These are phyloP conservation scores for Campoletis raptor DNA, from an alignment of 2,888 invertebrate species.

Conservation along the genomic window DNA sequence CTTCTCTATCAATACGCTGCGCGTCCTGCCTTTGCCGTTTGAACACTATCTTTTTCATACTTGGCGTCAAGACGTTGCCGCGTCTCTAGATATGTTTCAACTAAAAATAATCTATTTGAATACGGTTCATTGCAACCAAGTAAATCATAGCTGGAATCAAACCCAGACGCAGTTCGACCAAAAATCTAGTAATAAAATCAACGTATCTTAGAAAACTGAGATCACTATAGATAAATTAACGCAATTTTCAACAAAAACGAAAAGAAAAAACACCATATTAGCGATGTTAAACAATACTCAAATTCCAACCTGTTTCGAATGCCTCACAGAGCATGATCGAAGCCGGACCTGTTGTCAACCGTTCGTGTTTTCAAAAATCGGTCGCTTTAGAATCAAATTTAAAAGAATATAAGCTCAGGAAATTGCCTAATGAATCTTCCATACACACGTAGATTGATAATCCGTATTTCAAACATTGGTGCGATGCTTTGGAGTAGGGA, in stretches of 20 bases:
- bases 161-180: neutral
- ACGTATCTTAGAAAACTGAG: neutral
- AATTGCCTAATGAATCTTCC: neutral
- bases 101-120: no score
- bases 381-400: neutral
- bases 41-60: no score
- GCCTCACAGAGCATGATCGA: neutral
- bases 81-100: no score
- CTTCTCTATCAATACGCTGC: no score
- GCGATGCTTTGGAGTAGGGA: neutral
- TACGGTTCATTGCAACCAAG: no score
- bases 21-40: no score
- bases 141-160: neutral
- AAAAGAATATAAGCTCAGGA: neutral
- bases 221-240: no score
- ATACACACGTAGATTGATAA: neutral
- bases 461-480: slow-evolving; percentile 20
- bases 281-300: neutral
- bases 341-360: neutral
- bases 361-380: neutral
- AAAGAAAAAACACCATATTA: neutral
- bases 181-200: neutral
- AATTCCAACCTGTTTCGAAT: neutral
- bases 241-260: neutral
- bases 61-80: no score